A percentile compares a stretch with the other conserved stretches of the same genome.
phyloP scores from a whole-genome alignment of 2,113 vertebrate genomes.

The Tauraco erythrolophus region DNA sequence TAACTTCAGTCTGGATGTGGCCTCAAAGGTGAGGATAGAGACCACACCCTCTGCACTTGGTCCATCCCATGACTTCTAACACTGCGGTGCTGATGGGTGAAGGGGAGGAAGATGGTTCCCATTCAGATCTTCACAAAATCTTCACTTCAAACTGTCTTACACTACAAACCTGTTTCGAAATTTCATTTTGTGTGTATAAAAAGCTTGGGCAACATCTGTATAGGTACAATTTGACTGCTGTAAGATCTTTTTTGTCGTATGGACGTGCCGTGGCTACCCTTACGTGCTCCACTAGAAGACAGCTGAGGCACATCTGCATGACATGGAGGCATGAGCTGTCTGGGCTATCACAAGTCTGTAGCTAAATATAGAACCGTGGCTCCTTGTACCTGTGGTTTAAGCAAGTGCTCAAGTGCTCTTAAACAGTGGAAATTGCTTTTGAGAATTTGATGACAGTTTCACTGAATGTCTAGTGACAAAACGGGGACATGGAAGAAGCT shows the following conservation, averaged over 20 bases:
- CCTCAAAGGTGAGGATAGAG: not conserved
- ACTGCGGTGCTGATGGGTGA: not conserved
- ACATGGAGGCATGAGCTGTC: not conserved
- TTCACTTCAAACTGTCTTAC: not conserved
- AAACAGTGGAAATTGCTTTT: not conserved
- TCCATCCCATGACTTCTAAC: not conserved
- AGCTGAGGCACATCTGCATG: not conserved
- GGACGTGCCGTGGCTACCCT: not conserved
- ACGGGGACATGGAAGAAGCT: not conserved
- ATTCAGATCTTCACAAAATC: not conserved
- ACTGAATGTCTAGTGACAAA: not conserved
- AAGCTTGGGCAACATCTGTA: not conserved
- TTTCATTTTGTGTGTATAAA: not conserved
- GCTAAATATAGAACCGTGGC: not conserved
- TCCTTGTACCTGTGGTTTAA: not conserved
- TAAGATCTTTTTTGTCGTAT: not conserved
- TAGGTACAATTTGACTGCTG: not conserved
- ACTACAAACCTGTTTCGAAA: not conserved
- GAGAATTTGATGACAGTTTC: not conserved
- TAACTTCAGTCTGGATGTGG: not conserved
- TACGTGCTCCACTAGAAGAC: not conserved
- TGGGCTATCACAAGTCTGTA: not conserved
- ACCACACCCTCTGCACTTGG: not conserved
- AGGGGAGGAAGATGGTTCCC: not conserved
- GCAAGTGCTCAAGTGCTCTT: not conserved